Percentiles rank a stretch among this genome's conserved stretches.
These are phyloP conservation scores for Megalonaias nervosa DNA, from an alignment of 1,140 invertebrate genomes.

Conservation along the genomic window DNA sequence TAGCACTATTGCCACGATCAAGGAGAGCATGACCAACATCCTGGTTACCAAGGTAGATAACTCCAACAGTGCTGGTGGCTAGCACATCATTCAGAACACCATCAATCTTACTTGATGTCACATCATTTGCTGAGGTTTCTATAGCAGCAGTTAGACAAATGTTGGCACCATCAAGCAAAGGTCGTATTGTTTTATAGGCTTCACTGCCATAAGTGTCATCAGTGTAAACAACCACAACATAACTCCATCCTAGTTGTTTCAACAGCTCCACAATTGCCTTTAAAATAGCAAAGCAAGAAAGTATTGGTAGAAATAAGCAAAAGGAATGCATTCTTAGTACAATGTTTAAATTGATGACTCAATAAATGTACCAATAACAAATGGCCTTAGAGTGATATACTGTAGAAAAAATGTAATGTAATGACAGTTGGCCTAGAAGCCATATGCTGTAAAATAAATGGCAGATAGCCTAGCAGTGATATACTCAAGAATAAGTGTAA, in stretches of 20 bases:
- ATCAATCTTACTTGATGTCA: conserved; percentile 35
- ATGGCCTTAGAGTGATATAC: no score
- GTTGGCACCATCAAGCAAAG: conserved; percentile 40
- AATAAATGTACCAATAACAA: no score
- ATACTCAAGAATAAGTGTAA: no score
- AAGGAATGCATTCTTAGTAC: no score
- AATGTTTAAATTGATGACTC: no score
- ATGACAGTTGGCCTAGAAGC: no score
- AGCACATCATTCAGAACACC: conserved; percentile 33
- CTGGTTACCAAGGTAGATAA: conserved; percentile 53
- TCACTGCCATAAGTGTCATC: conserved; percentile 59
- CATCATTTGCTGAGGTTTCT: conserved; percentile 38
- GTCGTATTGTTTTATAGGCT: conserved; percentile 59
- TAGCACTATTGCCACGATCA: conserved; percentile 33
- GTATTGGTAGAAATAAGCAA: no score
- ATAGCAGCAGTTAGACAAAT: conserved; percentile 64
- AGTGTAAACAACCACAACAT: conserved; percentile 70
- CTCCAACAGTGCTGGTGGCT: conserved; percentile 45
- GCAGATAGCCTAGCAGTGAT: no score
- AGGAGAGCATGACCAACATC: conserved; percentile 43
- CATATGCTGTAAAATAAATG: no score
- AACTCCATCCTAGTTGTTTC: conserved; percentile 69
- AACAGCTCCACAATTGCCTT: conserved; percentile 69
- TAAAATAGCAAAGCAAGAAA: conserved; percentile 15
- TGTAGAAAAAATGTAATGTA: no score